Conservation (phyloP, 2,888 invertebrate genomes). For the Antheraea assamensis region DNA sequence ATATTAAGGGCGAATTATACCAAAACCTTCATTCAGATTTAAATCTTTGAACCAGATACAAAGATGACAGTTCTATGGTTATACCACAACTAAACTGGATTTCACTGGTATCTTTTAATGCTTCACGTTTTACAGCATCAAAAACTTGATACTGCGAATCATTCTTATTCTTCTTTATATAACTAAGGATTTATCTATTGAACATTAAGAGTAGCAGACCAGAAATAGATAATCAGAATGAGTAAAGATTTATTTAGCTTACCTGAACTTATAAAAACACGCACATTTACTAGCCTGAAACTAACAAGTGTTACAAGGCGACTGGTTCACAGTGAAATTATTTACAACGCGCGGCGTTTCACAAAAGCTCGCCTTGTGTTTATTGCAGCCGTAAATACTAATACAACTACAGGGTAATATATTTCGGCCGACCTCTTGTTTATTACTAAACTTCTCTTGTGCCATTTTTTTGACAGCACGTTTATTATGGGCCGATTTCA, state of each 20-base stretch:
- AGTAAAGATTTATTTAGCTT: neutral
- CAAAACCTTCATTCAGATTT: too few species aligned
- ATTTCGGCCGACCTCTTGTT: constrained; percentile 77
- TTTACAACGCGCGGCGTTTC: constrained; percentile 76
- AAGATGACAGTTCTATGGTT: too few species aligned
- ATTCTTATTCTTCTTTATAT: too few species aligned
- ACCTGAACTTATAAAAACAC: constrained; percentile 12
- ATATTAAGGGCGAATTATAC: too few species aligned
- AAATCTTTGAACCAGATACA: too few species aligned
- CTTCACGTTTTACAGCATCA: too few species aligned
- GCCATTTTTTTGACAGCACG: constrained; percentile 13
- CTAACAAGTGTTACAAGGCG: constrained; percentile 68
- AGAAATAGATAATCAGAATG: neutral
- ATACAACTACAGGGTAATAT: constrained; percentile 76
- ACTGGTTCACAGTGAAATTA: constrained; percentile 74
- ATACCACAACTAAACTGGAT: too few species aligned
- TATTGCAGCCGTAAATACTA: constrained; percentile 79
- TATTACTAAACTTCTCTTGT: constrained; percentile 59
- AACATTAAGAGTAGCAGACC: neutral
- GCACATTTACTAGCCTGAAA: constrained; percentile 45
- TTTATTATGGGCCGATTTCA: constrained; percentile 9
- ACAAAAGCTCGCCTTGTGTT: constrained; percentile 71
- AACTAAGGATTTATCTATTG: too few species aligned
- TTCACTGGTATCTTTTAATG: too few species aligned
- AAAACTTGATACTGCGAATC: too few species aligned